Percentiles rank a stretch among this genome's conserved stretches.
phyloP scores from a whole-genome alignment of 2,888 invertebrate species.

The Patella caerulea region DNA sequence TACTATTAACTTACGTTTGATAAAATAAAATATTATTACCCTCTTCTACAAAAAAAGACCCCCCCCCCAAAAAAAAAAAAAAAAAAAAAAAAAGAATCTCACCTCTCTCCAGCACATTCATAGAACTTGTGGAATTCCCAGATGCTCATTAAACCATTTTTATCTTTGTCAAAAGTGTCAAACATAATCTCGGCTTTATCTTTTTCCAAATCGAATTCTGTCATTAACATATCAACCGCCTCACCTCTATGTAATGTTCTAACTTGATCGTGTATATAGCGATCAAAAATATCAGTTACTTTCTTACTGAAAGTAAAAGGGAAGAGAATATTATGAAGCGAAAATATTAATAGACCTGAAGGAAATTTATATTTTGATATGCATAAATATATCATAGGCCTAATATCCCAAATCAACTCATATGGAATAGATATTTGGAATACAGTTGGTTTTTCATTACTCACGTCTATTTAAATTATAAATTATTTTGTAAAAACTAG shows the following conservation, averaged over 20 bases:
- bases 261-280: slow-evolving; percentile 64
- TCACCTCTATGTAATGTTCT: slow-evolving; percentile 60
- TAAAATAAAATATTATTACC: too few relatives aligned
- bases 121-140: slow-evolving; percentile 70
- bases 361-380: neutral
- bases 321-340: too few relatives aligned
- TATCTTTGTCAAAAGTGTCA: slow-evolving; percentile 68
- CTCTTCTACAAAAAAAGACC: neutral
- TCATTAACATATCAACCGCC: slow-evolving; percentile 60
- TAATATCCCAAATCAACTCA: too few relatives aligned
- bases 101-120: slow-evolving; percentile 62
- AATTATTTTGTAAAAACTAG: too few relatives aligned
- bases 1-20: too few relatives aligned
- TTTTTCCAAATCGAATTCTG: slow-evolving; percentile 61
- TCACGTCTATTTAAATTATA: too few relatives aligned
- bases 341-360: neutral
- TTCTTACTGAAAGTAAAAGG: slow-evolving; percentile 57
- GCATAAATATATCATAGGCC: too few relatives aligned
- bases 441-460: too few relatives aligned
- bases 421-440: too few relatives aligned
- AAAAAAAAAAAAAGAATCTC: slow-evolving; percentile 33
- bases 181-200: slow-evolving; percentile 65
- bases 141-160: slow-evolving; percentile 67
- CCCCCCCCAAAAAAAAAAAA: neutral
- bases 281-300: slow-evolving; percentile 65